A percentile compares a stretch with the other conserved stretches of the same genome.
Conservation (phyloP, 1,140 invertebrate species). For the Callitettix versicolor region DNA sequence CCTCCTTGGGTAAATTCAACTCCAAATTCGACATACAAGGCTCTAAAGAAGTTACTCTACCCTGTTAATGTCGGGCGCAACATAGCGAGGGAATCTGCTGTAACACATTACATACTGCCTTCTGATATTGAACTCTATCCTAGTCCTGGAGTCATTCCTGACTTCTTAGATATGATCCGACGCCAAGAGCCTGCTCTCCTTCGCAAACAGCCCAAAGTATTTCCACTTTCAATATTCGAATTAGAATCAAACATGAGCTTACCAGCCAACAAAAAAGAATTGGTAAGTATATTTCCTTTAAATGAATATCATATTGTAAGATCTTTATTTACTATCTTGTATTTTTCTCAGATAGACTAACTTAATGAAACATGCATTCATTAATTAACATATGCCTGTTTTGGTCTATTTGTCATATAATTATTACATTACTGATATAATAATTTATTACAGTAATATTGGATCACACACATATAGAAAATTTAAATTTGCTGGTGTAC, state of each 20-base stretch:
- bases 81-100: constrained; percentile 66
- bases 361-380: background rate
- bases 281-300: constrained; percentile 30
- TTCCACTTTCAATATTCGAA: constrained; percentile 73
- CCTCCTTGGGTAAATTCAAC: constrained; percentile 57
- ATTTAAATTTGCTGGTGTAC: no score
- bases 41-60: constrained; percentile 67
- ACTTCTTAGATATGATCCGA: constrained; percentile 73
- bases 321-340: background rate
- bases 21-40: constrained; percentile 59
- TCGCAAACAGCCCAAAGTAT: constrained; percentile 61
- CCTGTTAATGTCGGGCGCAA: constrained; percentile 83
- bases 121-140: constrained; percentile 85
- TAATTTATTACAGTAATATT: no score
- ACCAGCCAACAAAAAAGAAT: constrained; percentile 37
- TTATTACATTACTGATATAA: no score
- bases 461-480: no score
- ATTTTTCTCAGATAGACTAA: background rate
- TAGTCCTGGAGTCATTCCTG: constrained; percentile 59
- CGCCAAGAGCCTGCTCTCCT: constrained; percentile 51
- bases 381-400: no score
- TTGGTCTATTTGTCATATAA: no score
- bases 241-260: constrained; percentile 50
- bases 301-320: background rate
- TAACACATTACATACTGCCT: constrained; percentile 73